Percentiles rank a stretch among this genome's conserved stretches.
Evolutionary conservation across 2,113 vertebrate genomes (phyloP).

Genomic region (Sporophila hypoxantha): DNA sequence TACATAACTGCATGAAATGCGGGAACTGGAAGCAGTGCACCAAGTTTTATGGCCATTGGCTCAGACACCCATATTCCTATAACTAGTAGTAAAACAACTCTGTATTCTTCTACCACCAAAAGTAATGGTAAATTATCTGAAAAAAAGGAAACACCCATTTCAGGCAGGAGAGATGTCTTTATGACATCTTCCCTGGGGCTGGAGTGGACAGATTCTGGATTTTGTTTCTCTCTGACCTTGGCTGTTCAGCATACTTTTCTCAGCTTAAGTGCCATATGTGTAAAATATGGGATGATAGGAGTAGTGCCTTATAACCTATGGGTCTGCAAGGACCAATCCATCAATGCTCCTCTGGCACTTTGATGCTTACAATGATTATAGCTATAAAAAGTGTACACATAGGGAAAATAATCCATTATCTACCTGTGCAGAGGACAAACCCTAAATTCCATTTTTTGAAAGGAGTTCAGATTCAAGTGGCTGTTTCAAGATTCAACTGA

Average conservation of each 20-base stretch:
- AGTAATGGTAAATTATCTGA: not conserved
- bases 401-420: constrained; percentile 9
- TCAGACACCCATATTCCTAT: not conserved
- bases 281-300: constrained; percentile 27
- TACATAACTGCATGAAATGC: not conserved
- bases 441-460: not conserved
- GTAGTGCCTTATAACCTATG: not conserved
- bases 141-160: not conserved
- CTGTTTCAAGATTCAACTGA: not conserved
- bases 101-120: not conserved
- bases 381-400: not conserved
- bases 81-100: not conserved
- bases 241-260: constrained; percentile 20
- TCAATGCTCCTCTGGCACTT: constrained; percentile 13
- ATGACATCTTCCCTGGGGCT: not conserved
- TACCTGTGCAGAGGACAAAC: not conserved
- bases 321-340: not conserved
- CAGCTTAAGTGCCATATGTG: constrained; percentile 10
- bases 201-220: not conserved
- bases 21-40: not conserved
- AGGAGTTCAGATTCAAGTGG: not conserved
- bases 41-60: not conserved
- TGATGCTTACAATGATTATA: not conserved
- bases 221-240: constrained; percentile 20
- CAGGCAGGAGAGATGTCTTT: not conserved